Evolutionary conservation across 2,888 invertebrate genomes (phyloP), one percentile per base, ranked within the genome.

Genomic region (Eulithis prunata): DNA sequence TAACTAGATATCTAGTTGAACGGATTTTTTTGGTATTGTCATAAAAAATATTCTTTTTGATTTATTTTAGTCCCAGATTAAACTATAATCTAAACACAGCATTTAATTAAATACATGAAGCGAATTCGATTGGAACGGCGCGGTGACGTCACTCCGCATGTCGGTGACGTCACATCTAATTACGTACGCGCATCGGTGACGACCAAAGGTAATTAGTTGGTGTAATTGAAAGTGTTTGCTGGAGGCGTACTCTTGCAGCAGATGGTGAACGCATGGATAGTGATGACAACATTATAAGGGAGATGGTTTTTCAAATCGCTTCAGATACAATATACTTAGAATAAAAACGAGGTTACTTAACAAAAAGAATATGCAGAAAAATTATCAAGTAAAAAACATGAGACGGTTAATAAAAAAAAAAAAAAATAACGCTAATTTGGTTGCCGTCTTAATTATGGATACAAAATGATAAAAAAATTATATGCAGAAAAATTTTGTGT

Each of bases 61-160:
- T 11, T 6, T 8, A 41, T 10, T 11, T 41, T 41, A 45, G 3
- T 45, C 12, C 4, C 3, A 43, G 4, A 43, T 4, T 43, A 43
- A 43, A 10, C 45, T n/a, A 0, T n/a, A 47, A 13, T 13, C 13
- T 47, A 47, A 47, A 47, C 47, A 47, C 13, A 45, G 4, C 57
- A 38, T 32, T 57, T 67, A 63, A 66, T 66, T 51, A 66, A 66
- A 62, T 51, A 47, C 57, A 57, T 55, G 11, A 49, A 28, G 12
- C 52, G 57, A 41, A 41, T 38, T 80, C 80, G 78, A 82, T 81
- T 76, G 84, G 83, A 83, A 86, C 82, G 4, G 73, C 74, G 75
- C 70, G 74, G 71, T 70, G 72, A 74, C 75, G 82, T 84, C 83
- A 81, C 77, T 66, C 41, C 10, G 41, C 41, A 11, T 41, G 6